Percentiles rank a stretch among this genome's conserved stretches.
Evolutionary conservation across 2,888 invertebrate genomes (phyloP).

Genomic region (Polydrusus pterygomalis): DNA sequence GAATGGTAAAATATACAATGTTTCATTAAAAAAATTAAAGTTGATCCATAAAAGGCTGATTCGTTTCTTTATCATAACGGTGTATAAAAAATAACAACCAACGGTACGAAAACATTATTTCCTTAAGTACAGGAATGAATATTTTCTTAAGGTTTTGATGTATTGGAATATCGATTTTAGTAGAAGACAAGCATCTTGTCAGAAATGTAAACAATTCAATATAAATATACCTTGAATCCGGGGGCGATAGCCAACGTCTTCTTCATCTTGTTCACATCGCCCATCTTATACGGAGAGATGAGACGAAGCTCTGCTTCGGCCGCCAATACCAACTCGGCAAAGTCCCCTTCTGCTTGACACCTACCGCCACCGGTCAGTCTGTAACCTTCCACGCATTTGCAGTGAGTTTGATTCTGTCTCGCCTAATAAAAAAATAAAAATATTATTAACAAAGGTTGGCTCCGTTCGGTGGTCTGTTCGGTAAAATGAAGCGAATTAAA

Average conservation of each 20-base stretch:
- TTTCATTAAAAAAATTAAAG: too few relatives aligned
- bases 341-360: constrained; percentile 76
- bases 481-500: too few relatives aligned
- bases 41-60: too few relatives aligned
- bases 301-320: constrained; percentile 77
- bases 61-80: too few relatives aligned
- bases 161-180: too few relatives aligned
- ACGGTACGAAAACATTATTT: too few relatives aligned
- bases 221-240: constrained; percentile 70
- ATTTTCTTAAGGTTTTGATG: too few relatives aligned
- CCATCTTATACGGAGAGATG: constrained; percentile 79
- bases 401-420: constrained; percentile 73
- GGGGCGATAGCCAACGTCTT: constrained; percentile 68
- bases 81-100: too few relatives aligned
- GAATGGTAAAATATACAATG: too few relatives aligned
- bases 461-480: too few relatives aligned
- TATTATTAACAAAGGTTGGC: not conserved
- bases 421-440: constrained; percentile 17
- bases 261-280: constrained; percentile 68
- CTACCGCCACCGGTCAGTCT: constrained; percentile 71
- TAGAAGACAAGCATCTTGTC: too few relatives aligned
- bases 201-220: not conserved
- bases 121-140: too few relatives aligned
- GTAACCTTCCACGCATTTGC: constrained; percentile 80
- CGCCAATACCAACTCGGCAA: constrained; percentile 80